Evolutionary conservation across 2,797 vertebrate species (phyloP), one percentile per base, ranked within the genome.

Genomic region (Eleutherodactylus coqui): DNA sequence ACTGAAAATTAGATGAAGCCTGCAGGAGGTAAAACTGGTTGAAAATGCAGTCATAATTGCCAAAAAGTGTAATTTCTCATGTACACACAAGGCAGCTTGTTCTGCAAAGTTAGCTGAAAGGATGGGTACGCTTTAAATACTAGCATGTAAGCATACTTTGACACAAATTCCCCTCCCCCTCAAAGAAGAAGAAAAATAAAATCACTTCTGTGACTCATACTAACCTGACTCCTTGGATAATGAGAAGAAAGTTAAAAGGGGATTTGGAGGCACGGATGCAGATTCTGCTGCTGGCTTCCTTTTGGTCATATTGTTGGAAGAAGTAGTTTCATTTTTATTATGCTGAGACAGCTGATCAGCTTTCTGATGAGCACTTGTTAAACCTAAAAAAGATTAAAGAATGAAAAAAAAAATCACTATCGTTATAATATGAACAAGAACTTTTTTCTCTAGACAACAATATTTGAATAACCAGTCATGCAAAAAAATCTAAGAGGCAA

Each of bases 221-320:
- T 91, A 89, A 95, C 95, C 94, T 93, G 94, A 88, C 62, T 95
- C 94, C 7, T 93, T 90, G 73, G 95, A 79, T 38, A 94, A 94
- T 88, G 94, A 93, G 70, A 95, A 89, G 82, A 94, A 94, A 82
- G 94, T 93, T 58, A 95, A 90, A 83, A 95, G 90, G 14, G 94
- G 93, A 75, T 88, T 87, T 0, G 93, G 84, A 29, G 91, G 90
- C 53, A 93, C 90, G 27, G 92, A 86, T 88, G 94, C 87, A 85
- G 90, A 91, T 62, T 95, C 94, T 38, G 92, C 90, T 72, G 91
- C 87, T 90, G 94, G 92, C 89, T 95, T 95, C 92, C 93, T 94
- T 90, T 94, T 94, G 86, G 94, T 94, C 92, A 94, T 93, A 90
- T 91, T 82, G 11, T 91, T 89, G 82, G 93, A 92, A 38, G 77